These are phyloP conservation scores for Trissoscelio sp. DNA, from an alignment of 2,888 invertebrate genomes.

Conservation along the genomic window DNA sequence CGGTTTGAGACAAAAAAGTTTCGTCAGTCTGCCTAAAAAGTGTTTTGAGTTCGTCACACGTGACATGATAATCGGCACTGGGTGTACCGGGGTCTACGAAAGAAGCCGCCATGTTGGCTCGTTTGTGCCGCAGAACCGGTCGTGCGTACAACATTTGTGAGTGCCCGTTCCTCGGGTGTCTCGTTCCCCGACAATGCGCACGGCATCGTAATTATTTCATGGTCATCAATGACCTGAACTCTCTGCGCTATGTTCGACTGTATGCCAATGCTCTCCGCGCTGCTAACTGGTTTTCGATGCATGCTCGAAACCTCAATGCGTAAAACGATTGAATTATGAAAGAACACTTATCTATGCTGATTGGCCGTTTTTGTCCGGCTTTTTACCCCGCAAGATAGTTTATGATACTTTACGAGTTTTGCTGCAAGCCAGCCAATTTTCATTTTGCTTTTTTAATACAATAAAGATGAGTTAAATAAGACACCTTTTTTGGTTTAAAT, in stretches of 20 bases:
- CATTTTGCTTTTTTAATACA: too few relatives aligned
- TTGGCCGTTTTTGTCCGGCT: conserved; percentile 13
- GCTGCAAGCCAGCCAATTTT: too few relatives aligned
- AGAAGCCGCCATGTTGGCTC: conserved; percentile 39
- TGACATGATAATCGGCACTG: conserved; percentile 54
- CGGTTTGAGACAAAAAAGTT: too few relatives aligned
- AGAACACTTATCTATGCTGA: conserved; percentile 41
- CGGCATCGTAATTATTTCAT: conserved; percentile 59
- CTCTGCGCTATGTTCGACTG: conserved; percentile 3
- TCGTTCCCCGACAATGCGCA: conserved; percentile 62
- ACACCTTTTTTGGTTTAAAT: too few relatives aligned
- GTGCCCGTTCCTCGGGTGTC: conserved; percentile 46
- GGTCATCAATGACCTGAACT: conserved; percentile 59
- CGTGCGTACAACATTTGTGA: conserved; percentile 59
- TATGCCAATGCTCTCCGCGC: neutral
- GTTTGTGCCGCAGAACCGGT: conserved; percentile 54
- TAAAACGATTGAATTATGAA: conserved; percentile 46
- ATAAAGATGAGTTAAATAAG: too few relatives aligned
- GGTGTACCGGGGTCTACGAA: conserved; percentile 43
- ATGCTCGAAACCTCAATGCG: neutral
- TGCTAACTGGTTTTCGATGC: conserved; percentile 27
- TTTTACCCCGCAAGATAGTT: conserved; percentile 22
- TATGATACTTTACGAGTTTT: conserved; percentile 23
- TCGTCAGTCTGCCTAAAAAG: too few relatives aligned
- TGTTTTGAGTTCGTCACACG: conserved; percentile 36